Percentiles rank a stretch among this genome's conserved stretches.
Evolutionary conservation across 2,797 vertebrate genomes (phyloP).

Genomic region (Falco concolor): DNA sequence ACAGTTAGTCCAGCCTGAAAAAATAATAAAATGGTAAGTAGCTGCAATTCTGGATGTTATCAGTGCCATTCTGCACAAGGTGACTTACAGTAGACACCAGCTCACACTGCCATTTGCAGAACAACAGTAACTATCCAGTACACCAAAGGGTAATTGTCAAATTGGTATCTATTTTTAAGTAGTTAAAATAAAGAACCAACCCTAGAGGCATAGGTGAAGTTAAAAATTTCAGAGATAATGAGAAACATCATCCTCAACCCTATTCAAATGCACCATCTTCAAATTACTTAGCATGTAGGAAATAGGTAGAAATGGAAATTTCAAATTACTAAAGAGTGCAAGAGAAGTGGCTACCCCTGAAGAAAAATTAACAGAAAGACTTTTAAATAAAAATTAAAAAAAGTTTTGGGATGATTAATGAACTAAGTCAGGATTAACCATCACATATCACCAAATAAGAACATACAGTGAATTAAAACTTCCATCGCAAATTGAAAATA

Average conservation of each 20-base stretch:
- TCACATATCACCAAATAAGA: not conserved
- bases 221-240: not conserved
- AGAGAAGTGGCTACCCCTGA: not conserved
- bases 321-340: not conserved
- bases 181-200: not conserved
- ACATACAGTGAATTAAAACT: not conserved
- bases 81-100: not conserved
- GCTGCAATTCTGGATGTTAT: not conserved
- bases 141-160: not conserved
- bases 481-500: not conserved
- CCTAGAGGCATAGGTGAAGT: not conserved
- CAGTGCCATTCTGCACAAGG: not conserved
- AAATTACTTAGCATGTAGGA: not conserved
- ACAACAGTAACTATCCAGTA: not conserved
- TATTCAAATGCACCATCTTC: not conserved
- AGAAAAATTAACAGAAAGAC: not conserved
- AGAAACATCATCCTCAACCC: not conserved
- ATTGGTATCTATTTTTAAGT: not conserved
- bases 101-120: not conserved
- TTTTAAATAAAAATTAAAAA: not conserved
- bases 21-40: not conserved
- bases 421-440: not conserved
- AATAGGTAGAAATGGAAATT: not conserved
- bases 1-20: not conserved
- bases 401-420: not conserved